These are phyloP conservation scores for Sminthopsis crassicaudata DNA, from an alignment of 2,113 vertebrate species.

Conservation along the genomic window DNA sequence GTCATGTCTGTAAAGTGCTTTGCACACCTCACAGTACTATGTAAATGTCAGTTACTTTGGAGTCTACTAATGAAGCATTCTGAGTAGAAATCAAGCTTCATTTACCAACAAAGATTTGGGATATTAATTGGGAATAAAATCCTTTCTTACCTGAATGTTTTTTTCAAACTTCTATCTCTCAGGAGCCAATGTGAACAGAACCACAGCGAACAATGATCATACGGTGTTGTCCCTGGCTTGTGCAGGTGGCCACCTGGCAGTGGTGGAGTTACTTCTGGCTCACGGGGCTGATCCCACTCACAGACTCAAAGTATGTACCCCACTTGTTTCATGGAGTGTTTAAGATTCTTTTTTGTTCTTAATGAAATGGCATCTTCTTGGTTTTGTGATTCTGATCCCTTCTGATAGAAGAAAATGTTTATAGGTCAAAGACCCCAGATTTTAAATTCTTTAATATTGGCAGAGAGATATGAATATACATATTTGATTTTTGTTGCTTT, in stretches of 20 bases:
- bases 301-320: conserved; percentile 93
- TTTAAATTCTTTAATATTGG: not conserved
- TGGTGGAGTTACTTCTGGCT: conserved; percentile 97
- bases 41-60: not conserved
- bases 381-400: not conserved
- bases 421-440: not conserved
- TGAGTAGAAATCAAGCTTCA: conserved; percentile 37
- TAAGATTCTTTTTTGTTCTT: conserved; percentile 26
- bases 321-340: not conserved
- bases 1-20: not conserved
- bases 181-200: conserved; percentile 98
- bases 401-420: not conserved
- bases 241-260: conserved; percentile 96
- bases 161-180: conserved; percentile 43
- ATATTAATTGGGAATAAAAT: conserved; percentile 11
- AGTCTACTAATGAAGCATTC: not conserved
- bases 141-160: not conserved
- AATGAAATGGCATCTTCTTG: not conserved
- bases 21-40: not conserved
- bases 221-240: conserved; percentile 98
- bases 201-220: conserved; percentile 98
- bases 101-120: not conserved
- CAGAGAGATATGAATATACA: not conserved
- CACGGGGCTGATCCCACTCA: conserved; percentile 99
- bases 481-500: not conserved